Evolutionary conservation across 2,113 vertebrate species (phyloP).

Genomic region (Poecilia latipinna): DNA sequence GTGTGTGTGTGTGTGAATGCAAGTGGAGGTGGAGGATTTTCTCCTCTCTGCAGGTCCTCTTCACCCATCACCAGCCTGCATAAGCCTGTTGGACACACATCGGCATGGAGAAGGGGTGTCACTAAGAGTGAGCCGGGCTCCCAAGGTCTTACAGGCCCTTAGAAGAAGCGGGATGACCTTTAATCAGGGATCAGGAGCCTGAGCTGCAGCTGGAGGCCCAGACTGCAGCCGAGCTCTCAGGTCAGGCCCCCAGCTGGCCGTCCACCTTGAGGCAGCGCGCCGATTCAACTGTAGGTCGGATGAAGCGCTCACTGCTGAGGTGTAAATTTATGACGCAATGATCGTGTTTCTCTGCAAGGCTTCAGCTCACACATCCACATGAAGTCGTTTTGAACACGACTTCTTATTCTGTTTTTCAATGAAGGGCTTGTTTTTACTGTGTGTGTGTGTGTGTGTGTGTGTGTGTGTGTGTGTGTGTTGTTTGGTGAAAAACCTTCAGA

Average conservation of each 20-base stretch:
- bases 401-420: conserved; percentile 1
- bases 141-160: conserved; percentile 77
- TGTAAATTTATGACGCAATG: conserved; percentile 57
- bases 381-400: neutral
- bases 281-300: conserved; percentile 39
- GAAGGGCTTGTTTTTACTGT: neutral
- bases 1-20: conserved; percentile 52
- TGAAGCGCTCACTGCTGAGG: conserved; percentile 70
- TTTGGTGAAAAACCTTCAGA: neutral
- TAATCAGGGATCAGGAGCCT: conserved; percentile 80
- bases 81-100: conserved; percentile 87
- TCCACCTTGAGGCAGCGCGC: conserved; percentile 35
- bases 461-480: no score
- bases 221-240: conserved; percentile 48
- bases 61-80: conserved; percentile 69
- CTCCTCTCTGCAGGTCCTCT: conserved; percentile 71
- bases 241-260: conserved; percentile 63
- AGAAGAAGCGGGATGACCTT: conserved; percentile 76
- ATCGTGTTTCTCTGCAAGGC: conserved; percentile 35
- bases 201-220: conserved; percentile 68
- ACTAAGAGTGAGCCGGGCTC: conserved; percentile 62
- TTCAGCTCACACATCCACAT: conserved; percentile 30
- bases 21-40: conserved; percentile 70
- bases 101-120: conserved; percentile 62
- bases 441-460: no score